These are phyloP conservation scores for Corythornis madagascariensis DNA, from an alignment of 2,113 vertebrate genomes.

Conservation along the genomic window DNA sequence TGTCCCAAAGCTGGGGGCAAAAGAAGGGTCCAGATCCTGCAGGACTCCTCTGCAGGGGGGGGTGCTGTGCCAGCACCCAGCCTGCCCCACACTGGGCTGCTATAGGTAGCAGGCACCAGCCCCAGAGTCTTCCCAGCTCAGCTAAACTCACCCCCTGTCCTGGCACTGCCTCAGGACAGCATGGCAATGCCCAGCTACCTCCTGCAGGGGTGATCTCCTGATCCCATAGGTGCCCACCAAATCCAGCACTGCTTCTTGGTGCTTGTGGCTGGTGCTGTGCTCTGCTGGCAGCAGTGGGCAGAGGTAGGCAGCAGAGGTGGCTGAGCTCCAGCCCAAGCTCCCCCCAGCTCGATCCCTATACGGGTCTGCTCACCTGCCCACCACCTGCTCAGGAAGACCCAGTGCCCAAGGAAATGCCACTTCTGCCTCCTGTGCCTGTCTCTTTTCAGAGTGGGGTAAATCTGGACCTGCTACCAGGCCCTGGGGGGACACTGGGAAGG, in stretches of 20 bases:
- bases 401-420: not conserved
- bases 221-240: not conserved
- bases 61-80: not conserved
- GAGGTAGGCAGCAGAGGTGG: not conserved
- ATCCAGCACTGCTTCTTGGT: not conserved
- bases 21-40: not conserved
- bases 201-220: not conserved
- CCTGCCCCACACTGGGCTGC: not conserved
- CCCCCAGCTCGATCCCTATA: fast-evolving
- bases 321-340: not conserved
- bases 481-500: fast-evolving
- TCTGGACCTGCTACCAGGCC: not conserved
- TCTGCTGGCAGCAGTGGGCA: not conserved
- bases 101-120: fast-evolving
- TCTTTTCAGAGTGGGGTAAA: not conserved
- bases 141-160: not conserved
- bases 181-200: not conserved
- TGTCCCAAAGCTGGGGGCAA: not conserved
- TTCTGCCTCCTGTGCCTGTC: not conserved
- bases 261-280: not conserved
- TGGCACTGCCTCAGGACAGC: not conserved
- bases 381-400: not conserved
- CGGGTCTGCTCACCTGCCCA: not conserved
- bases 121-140: not conserved
- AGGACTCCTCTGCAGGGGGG: not conserved